These are phyloP conservation scores for Stenurella melanura DNA, from an alignment of 2,888 invertebrate genomes.

Conservation along the genomic window DNA sequence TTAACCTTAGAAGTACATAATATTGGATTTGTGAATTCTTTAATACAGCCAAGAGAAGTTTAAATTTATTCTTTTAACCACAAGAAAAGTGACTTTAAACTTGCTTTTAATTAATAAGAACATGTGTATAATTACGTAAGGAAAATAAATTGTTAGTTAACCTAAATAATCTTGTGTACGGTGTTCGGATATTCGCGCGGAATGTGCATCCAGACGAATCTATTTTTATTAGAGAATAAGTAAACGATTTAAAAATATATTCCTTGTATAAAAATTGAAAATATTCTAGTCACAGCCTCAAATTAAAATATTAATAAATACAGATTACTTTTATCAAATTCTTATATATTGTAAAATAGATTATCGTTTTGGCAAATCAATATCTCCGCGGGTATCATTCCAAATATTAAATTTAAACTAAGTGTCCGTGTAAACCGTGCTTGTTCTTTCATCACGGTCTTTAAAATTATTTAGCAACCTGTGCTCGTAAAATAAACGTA, in stretches of 20 bases:
- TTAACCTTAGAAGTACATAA: too few species aligned
- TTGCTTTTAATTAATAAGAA: background rate
- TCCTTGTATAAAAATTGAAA: background rate
- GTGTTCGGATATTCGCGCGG: background rate
- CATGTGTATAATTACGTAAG: background rate
- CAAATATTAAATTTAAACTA: too few species aligned
- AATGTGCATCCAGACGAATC: background rate
- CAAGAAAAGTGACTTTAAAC: background rate
- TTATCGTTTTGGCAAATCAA: too few species aligned
- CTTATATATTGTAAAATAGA: constrained; percentile 6
- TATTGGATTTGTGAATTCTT: too few species aligned
- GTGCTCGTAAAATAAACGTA: too few species aligned
- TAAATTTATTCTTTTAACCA: background rate
- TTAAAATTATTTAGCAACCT: too few species aligned
- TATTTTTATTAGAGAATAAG: background rate
- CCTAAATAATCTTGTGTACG: constrained; percentile 7
- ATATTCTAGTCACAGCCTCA: background rate
- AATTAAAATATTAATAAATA: background rate
- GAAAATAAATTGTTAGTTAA: constrained; percentile 3
- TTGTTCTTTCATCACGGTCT: too few species aligned
- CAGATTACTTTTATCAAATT: background rate
- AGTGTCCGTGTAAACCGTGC: too few species aligned
- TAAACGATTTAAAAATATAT: background rate
- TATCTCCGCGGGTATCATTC: too few species aligned
- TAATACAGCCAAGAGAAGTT: too few species aligned